Percentiles rank a stretch among this genome's conserved stretches.
Evolutionary conservation across 1,140 invertebrate species (phyloP).

Genomic region (Zaprionus davidi): DNA sequence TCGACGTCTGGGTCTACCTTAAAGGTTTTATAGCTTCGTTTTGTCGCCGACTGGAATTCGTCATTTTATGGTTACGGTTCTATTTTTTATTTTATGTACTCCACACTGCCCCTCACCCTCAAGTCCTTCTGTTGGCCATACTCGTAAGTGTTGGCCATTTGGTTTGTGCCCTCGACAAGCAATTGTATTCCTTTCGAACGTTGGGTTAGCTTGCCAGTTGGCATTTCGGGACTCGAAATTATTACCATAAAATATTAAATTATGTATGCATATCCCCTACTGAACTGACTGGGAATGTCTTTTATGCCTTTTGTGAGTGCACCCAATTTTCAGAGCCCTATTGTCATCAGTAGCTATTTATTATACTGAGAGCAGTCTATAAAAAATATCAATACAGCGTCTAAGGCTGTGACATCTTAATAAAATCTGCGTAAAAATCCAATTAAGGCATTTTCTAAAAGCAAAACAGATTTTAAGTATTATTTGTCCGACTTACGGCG

Average conservation of each 20-base stretch:
- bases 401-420: neutral
- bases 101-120: neutral
- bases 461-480: neutral
- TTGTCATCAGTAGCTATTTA: constrained; percentile 32
- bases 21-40: constrained; percentile 70
- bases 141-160: constrained; percentile 45
- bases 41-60: constrained; percentile 61
- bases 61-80: constrained; percentile 69
- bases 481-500: neutral
- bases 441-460: neutral
- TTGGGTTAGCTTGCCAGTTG: constrained; percentile 23
- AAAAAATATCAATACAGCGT: constrained; percentile 25
- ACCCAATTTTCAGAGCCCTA: constrained; percentile 24
- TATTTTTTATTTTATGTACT: constrained; percentile 66
- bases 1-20: constrained; percentile 71
- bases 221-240: constrained; percentile 21
- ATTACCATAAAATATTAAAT: constrained; percentile 79
- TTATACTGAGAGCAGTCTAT: constrained; percentile 49
- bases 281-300: constrained; percentile 5
- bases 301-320: constrained; percentile 43
- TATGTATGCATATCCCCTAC: constrained; percentile 66
- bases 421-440: constrained; percentile 5
- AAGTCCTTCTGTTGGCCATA: constrained; percentile 1
- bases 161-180: constrained; percentile 5
- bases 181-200: constrained; percentile 34